Evolutionary conservation across 2,888 invertebrate species (phyloP).

Genomic region (Onchidella celtica): DNA sequence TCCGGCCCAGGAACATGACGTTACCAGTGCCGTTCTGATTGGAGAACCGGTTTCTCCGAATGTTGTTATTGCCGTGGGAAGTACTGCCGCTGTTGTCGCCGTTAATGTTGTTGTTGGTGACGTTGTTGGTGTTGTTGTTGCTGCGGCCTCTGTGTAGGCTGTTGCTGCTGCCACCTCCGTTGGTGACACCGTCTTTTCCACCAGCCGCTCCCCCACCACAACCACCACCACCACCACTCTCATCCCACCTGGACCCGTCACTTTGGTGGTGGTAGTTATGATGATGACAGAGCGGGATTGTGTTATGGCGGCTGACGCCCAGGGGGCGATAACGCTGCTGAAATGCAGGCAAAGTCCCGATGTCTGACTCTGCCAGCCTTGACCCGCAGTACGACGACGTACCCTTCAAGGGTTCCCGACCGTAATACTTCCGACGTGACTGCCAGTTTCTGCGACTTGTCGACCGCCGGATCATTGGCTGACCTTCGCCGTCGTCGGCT

Average conservation of each 20-base stretch:
- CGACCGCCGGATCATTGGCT: slow-evolving; percentile 72
- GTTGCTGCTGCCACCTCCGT: background rate
- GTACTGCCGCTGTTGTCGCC: background rate
- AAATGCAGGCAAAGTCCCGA: background rate
- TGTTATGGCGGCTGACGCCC: slow-evolving; percentile 49
- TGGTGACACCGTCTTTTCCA: slow-evolving; percentile 6
- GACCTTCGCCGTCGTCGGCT: slow-evolving; percentile 55
- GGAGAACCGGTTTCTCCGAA: background rate
- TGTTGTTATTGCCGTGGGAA: slow-evolving; percentile 5
- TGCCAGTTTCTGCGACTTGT: slow-evolving; percentile 61
- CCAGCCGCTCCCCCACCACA: background rate
- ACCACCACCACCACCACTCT: background rate
- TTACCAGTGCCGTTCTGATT: slow-evolving; percentile 27
- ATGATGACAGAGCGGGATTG: slow-evolving; percentile 50
- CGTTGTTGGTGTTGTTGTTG: slow-evolving; percentile 15
- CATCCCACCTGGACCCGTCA: background rate
- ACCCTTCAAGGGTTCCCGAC: slow-evolving; percentile 6
- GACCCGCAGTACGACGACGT: background rate
- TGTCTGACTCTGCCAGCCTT: background rate
- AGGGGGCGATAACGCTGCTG: slow-evolving; percentile 16
- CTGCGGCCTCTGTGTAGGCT: background rate
- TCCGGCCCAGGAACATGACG: background rate
- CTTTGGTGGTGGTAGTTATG: background rate
- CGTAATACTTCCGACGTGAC: slow-evolving; percentile 38
- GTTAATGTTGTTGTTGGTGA: slow-evolving; percentile 2